phyloP scores from a whole-genome alignment of 2,888 invertebrate genomes.

The Cephus rjabovi region DNA sequence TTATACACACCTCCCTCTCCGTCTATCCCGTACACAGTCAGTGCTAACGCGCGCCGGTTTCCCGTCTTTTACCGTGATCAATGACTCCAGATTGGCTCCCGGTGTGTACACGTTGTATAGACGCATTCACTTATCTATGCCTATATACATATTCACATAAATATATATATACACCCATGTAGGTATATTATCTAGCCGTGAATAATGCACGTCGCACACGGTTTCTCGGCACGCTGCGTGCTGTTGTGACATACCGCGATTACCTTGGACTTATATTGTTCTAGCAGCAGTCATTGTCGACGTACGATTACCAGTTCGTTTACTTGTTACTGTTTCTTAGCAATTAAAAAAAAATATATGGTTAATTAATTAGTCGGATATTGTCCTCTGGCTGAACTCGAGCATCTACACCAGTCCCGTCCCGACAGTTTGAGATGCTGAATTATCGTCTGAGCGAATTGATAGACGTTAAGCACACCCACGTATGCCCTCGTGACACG shows the following conservation, averaged over 20 bases:
- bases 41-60: slow-evolving; percentile 27
- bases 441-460: not conserved
- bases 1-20: slow-evolving; percentile 11
- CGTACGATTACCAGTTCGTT: not conserved
- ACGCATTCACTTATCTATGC: slow-evolving; percentile 24
- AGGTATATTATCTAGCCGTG: not conserved
- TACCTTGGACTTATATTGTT: slow-evolving; percentile 58
- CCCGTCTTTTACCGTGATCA: slow-evolving; percentile 51
- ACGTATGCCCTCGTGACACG: not conserved
- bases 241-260: slow-evolving; percentile 61
- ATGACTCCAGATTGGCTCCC: slow-evolving; percentile 43
- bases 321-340: not conserved
- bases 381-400: not conserved
- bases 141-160: not conserved
- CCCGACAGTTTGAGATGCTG: not conserved
- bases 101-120: slow-evolving; percentile 14
- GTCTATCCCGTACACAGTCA: slow-evolving; percentile 1
- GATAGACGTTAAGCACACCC: not conserved
- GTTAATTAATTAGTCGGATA: not conserved
- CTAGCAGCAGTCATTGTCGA: slow-evolving; percentile 33
- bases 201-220: not conserved
- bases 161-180: not conserved
- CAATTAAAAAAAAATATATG: not conserved
- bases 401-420: not conserved
- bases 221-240: slow-evolving; percentile 2